Evolutionary conservation across 2,888 invertebrate species (phyloP).

Genomic region (Shargacucullia verbasci): DNA sequence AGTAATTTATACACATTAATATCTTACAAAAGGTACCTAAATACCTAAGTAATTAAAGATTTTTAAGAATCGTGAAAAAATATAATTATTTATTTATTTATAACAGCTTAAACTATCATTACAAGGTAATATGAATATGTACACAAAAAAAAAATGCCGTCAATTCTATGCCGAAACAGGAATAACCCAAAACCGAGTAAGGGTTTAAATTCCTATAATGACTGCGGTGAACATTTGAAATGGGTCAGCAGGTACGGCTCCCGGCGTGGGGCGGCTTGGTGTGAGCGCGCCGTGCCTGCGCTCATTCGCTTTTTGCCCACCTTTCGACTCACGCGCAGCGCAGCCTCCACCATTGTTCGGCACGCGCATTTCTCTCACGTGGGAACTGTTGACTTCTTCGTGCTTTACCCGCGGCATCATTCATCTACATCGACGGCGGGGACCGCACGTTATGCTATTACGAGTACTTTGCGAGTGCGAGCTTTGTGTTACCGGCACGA

Average conservation of each 20-base stretch:
- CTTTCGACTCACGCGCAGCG: constrained; percentile 88
- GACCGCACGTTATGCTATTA: constrained; percentile 72
- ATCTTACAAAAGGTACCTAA: too few species aligned
- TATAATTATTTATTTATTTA: too few species aligned
- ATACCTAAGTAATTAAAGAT: too few species aligned
- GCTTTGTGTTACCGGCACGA: constrained; percentile 63
- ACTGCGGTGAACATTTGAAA: constrained; percentile 70
- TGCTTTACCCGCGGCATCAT: constrained; percentile 77
- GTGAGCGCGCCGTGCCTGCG: constrained; percentile 67
- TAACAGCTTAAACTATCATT: too few species aligned
- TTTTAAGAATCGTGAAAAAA: too few species aligned
- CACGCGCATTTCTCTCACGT: constrained; percentile 86
- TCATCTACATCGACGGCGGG: constrained; percentile 68
- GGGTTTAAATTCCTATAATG: constrained; percentile 64
- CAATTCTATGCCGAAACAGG: constrained; percentile 16
- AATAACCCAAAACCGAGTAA: constrained; percentile 21
- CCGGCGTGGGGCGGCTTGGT: constrained; percentile 51
- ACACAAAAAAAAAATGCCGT: neutral
- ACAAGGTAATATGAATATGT: too few species aligned
- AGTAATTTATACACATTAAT: too few species aligned
- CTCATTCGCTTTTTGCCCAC: constrained; percentile 88
- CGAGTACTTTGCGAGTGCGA: constrained; percentile 56
- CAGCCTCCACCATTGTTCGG: constrained; percentile 81
- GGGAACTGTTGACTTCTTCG: constrained; percentile 81
- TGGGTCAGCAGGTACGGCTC: constrained; percentile 84